phyloP scores from a whole-genome alignment of 1,140 invertebrate genomes.

The Agrilus planipennis region DNA sequence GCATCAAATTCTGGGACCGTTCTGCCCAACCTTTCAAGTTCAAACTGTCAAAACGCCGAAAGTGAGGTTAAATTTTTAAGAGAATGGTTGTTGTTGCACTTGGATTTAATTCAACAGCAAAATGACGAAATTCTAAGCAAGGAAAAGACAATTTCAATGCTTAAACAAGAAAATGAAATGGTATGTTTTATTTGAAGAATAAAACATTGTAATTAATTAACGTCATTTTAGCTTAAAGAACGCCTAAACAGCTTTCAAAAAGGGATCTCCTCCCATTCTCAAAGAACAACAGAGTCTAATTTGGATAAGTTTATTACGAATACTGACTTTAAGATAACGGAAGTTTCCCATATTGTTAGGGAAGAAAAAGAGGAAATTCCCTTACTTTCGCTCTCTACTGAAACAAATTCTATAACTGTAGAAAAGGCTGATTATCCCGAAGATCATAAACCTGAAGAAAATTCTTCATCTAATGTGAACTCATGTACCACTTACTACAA shows the following conservation, averaged over 20 bases:
- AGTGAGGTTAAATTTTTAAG: conserved; percentile 50
- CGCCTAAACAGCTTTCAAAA: conserved; percentile 43
- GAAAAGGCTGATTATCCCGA: too few species aligned
- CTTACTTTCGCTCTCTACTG: too few species aligned
- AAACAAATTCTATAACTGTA: too few species aligned
- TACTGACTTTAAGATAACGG: too few species aligned
- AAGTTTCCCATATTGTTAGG: too few species aligned
- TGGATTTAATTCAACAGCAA: conserved; percentile 62
- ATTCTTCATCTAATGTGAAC: too few species aligned
- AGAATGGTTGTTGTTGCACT: conserved; percentile 54
- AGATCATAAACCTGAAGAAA: too few species aligned
- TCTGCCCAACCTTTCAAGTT: conserved; percentile 17
- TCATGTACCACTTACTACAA: too few species aligned
- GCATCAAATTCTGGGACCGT: conserved; percentile 21
- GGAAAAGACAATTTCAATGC: conserved; percentile 47
- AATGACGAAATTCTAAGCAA: conserved; percentile 55
- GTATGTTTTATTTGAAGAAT: conserved; percentile 30
- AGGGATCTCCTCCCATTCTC: too few species aligned
- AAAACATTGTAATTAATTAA: neutral
- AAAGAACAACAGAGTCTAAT: too few species aligned
- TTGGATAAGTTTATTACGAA: too few species aligned
- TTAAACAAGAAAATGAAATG: conserved; percentile 54
- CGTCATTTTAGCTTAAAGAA: conserved; percentile 38
- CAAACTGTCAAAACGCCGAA: conserved; percentile 37
- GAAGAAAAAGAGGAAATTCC: too few species aligned